Conservation (phyloP, 1,140 invertebrate species). For the Rhagoletis pomonella region DNA sequence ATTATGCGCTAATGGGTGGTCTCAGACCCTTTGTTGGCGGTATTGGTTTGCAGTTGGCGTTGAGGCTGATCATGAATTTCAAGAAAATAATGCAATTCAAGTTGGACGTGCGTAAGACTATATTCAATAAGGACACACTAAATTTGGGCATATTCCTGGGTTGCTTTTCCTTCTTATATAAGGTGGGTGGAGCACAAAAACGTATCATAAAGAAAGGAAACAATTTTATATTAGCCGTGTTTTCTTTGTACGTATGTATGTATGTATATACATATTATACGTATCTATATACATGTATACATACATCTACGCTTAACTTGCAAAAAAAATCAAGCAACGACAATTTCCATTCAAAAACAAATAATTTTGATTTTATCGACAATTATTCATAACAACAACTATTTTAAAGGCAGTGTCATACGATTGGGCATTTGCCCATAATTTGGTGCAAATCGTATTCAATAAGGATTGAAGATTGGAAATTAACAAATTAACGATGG, state of each 20-base stretch:
- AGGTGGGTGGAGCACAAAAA: slow-evolving; percentile 72
- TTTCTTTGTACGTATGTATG: neutral
- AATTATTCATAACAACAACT: no score
- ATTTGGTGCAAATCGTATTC: no score
- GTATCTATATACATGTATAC: no score
- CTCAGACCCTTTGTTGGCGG: slow-evolving; percentile 78
- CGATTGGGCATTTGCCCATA: no score
- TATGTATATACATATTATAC: no score
- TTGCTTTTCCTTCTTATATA: slow-evolving; percentile 79
- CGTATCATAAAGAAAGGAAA: neutral
- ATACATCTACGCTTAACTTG: no score
- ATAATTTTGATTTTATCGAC: no score
- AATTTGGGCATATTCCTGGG: slow-evolving; percentile 80
- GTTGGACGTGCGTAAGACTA: slow-evolving; percentile 75
- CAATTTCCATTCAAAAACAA: no score
- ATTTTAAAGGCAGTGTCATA: no score
- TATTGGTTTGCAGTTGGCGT: slow-evolving; percentile 77
- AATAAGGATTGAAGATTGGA: no score
- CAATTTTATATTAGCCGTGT: neutral
- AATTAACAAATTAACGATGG: no score
- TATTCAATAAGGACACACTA: slow-evolving; percentile 77
- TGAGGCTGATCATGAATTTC: slow-evolving; percentile 75
- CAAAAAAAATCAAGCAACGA: no score
- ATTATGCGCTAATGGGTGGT: slow-evolving; percentile 77
- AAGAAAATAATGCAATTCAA: slow-evolving; percentile 75